Conservation (phyloP, 2,888 invertebrate genomes). For the Rugalucina vietnamica region DNA sequence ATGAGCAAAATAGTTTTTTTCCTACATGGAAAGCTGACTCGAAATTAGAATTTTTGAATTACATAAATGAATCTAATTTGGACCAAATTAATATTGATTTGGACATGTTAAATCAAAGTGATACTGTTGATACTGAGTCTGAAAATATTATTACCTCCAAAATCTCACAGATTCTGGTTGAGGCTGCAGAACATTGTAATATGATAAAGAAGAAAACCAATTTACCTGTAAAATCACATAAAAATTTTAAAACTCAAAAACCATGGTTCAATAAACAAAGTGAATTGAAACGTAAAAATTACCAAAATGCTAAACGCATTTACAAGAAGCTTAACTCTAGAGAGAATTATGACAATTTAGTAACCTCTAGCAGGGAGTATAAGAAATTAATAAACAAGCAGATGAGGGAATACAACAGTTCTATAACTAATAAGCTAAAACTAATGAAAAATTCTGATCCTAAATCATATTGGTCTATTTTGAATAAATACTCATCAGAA, state of each 20-base stretch:
- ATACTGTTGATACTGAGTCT: neutral
- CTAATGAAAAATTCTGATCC: slow-evolving; percentile 1
- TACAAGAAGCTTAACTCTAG: neutral
- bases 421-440: neutral
- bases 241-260: neutral
- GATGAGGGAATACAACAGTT: neutral
- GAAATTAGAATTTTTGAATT: neutral
- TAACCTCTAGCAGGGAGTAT: neutral
- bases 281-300: neutral
- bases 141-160: neutral
- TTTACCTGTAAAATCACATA: neutral
- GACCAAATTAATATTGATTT: slow-evolving; percentile 6
- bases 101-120: neutral
- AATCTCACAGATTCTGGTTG: neutral
- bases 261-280: slow-evolving; percentile 11
- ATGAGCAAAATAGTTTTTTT: neutral
- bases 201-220: neutral
- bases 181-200: neutral
- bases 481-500: neutral
- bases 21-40: slow-evolving; percentile 10
- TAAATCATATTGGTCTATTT: slow-evolving; percentile 12
- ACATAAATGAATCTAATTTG: neutral
- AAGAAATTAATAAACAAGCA: neutral
- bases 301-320: neutral
- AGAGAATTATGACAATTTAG: neutral